phyloP scores from a whole-genome alignment of 2,113 vertebrate genomes.

The Triplophysa rosa region DNA sequence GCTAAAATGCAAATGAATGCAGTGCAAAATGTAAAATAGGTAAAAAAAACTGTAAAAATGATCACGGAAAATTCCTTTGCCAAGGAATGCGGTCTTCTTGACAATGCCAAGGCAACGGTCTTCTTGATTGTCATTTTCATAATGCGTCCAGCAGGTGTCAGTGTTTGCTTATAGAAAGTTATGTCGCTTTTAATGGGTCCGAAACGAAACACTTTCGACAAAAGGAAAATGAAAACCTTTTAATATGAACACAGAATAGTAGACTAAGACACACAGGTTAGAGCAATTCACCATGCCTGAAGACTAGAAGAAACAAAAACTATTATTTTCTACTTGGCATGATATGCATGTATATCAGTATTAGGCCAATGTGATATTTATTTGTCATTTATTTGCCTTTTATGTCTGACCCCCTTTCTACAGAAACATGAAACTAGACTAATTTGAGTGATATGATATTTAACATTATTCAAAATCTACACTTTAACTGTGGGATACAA shows the following conservation, averaged over 20 bases:
- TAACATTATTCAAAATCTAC: too few relatives aligned
- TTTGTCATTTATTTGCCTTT: not conserved
- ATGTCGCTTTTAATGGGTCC: not conserved
- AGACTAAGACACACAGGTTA: not conserved
- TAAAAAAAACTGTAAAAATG: too few relatives aligned
- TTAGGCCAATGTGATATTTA: not conserved
- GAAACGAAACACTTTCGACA: too few relatives aligned
- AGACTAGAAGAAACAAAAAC: not conserved
- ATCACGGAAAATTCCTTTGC: too few relatives aligned
- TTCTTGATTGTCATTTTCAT: not conserved
- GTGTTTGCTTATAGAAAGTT: not conserved
- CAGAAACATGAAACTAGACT: too few relatives aligned
- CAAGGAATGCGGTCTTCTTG: too few relatives aligned
- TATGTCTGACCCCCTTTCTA: too few relatives aligned
- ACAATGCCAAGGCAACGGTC: too few relatives aligned
- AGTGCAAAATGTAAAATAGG: too few relatives aligned
- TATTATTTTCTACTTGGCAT: not conserved
- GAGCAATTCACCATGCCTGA: not conserved
- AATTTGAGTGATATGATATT: too few relatives aligned
- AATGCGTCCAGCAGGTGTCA: conserved; percentile 46
- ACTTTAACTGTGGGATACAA: too few relatives aligned
- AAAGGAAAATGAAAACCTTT: not conserved
- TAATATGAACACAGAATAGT: not conserved
- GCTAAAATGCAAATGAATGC: too few relatives aligned
- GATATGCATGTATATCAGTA: not conserved